Evolutionary conservation across 2,797 vertebrate genomes (phyloP), one percentile per base, ranked within the genome.

Genomic region (Harpagifer antarcticus): DNA sequence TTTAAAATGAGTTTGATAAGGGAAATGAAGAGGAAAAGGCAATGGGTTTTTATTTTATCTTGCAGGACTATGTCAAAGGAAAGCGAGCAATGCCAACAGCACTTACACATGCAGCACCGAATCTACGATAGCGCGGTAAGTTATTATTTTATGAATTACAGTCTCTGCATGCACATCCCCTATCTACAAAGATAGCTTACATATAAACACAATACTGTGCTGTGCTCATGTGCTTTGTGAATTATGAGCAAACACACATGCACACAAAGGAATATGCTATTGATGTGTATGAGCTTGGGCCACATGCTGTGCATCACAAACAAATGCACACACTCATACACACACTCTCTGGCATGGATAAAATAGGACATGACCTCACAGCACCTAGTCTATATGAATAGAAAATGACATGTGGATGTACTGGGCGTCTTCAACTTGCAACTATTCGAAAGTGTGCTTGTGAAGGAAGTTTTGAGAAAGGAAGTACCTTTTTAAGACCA

Each of bases 291-390:
- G 57, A 83, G 63, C 20, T 50, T 17, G 60, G 78, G 69, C 58
- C 33, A n/a, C 81, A 79, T 44, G 47, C 67, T 75, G 71, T 52
- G 15, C 40, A 8, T 52, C 62, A 43, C 33, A 47, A 20, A 17
- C 58, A 58, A n/a, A 31, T 75, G 63, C 45, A 58, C 50, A 62
- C 27, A 64, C 59, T 12, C 60, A 15, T 11, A 65, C n/a, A n/a
- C 43, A 44, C 14, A 43, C n/a, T 31, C 12, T n/a, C 12, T n/a
- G 12, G 57, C 66, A 58, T 40, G 57, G 66, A 78, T 50, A 77
- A 86, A 86, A 88, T 74, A 78, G 81, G 79, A 31, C 69, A 72
- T 79, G 80, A 89, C 88, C 80, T 90, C 80, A 81, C 44, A 83
- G 70, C 75, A 87, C 74, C 65, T 68, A 56, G 45, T 31, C 43